Percentiles rank a stretch among this genome's conserved stretches.
phyloP scores from a whole-genome alignment of 2,888 invertebrate genomes.

The Ptilodon capucinus region DNA sequence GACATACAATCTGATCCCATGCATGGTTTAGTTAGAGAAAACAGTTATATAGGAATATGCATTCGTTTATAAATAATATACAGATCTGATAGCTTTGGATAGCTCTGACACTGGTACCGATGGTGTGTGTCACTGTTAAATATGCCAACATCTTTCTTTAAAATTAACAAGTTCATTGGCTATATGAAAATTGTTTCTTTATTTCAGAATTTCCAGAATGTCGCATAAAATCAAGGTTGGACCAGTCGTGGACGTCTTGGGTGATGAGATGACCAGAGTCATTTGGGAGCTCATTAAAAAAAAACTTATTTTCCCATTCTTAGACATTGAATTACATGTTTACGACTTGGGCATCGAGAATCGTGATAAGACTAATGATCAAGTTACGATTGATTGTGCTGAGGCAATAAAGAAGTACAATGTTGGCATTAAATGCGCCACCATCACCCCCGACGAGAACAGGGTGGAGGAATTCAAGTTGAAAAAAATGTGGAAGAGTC shows the following conservation, averaged over 20 bases:
- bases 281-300: constrained; percentile 99
- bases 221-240: constrained; percentile 89
- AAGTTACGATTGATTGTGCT: constrained; percentile 98
- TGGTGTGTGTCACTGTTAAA: too few relatives aligned
- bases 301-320: constrained; percentile 97
- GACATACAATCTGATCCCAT: too few relatives aligned
- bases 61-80: too few relatives aligned
- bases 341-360: constrained; percentile 98
- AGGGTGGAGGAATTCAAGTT: constrained; percentile 95
- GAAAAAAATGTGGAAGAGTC: constrained; percentile 96
- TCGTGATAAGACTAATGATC: constrained; percentile 96
- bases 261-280: constrained; percentile 98
- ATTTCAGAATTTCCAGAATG: constrained; percentile 58
- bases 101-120: too few relatives aligned
- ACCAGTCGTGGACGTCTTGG: constrained; percentile 95
- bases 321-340: constrained; percentile 96
- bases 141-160: too few relatives aligned
- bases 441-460: constrained; percentile 98
- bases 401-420: constrained; percentile 98
- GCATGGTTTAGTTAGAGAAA: too few relatives aligned
- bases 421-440: constrained; percentile 99
- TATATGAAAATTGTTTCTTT: background rate
- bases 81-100: too few relatives aligned
- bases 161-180: background rate
- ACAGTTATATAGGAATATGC: too few relatives aligned